Conservation (phyloP, 2,888 invertebrate species). For the Adela reaumurella region DNA sequence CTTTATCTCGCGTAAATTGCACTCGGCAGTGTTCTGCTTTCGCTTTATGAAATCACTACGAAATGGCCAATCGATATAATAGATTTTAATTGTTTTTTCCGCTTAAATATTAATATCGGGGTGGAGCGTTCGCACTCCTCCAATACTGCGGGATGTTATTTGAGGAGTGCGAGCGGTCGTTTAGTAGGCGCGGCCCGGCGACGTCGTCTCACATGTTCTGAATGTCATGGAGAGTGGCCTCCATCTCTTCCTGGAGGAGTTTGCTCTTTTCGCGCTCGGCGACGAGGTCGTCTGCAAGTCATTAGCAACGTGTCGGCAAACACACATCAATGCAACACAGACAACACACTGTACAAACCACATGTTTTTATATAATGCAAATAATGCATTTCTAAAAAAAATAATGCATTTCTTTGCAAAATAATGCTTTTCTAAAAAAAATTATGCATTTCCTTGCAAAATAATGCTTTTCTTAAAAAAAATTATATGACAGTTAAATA, state of each 20-base stretch:
- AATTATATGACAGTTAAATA: too few species aligned
- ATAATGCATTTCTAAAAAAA: too few species aligned
- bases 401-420: too few species aligned
- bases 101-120: too few species aligned
- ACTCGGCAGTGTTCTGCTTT: not conserved
- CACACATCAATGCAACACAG: slow-evolving; percentile 25
- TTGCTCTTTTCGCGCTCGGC: slow-evolving; percentile 94
- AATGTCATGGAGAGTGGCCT: slow-evolving; percentile 97
- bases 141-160: not conserved
- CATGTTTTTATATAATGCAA: too few species aligned
- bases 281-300: slow-evolving; percentile 88
- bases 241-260: slow-evolving; percentile 96
- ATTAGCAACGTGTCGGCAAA: slow-evolving; percentile 4
- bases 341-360: too few species aligned
- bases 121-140: too few species aligned
- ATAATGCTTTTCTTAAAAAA: too few species aligned
- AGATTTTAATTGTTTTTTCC: too few species aligned
- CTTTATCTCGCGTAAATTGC: not conserved
- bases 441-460: too few species aligned
- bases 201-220: slow-evolving; percentile 85
- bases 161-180: not conserved
- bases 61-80: not conserved
- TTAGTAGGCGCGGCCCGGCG: slow-evolving; percentile 7
- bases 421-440: too few species aligned
- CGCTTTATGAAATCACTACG: not conserved